A percentile compares a stretch with the other conserved stretches of the same genome.
Conservation (phyloP, 2,888 invertebrate genomes). For the Lasioglossum villosulum region DNA sequence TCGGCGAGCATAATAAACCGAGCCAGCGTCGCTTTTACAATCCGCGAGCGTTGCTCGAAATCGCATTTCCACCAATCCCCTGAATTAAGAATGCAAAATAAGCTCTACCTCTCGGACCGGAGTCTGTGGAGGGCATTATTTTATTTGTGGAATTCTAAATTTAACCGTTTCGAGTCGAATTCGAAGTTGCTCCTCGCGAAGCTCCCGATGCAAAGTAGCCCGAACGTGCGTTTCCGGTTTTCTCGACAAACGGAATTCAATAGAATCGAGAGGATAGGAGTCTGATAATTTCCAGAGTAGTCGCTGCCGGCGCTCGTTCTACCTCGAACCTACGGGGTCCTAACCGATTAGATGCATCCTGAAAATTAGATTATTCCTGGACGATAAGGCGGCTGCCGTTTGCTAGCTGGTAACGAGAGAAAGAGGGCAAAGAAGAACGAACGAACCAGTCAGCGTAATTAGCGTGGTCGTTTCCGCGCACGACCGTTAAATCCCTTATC, state of each 20-base stretch:
- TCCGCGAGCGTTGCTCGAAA: neutral
- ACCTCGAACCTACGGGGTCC: neutral
- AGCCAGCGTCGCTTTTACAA: neutral
- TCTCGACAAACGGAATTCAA: neutral
- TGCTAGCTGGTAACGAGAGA: neutral
- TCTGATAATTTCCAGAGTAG: neutral
- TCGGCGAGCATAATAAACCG: neutral
- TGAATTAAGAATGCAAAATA: slow-evolving; percentile 4
- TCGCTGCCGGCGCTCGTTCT: neutral
- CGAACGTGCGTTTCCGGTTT: neutral
- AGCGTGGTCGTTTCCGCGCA: slow-evolving; percentile 18
- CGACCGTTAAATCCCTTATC: slow-evolving; percentile 51
- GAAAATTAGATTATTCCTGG: neutral
- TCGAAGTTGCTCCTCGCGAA: neutral
- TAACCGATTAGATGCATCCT: slow-evolving; percentile 1
- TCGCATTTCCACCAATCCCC: neutral
- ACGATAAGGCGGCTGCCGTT: neutral
- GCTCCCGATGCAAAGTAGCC: neutral
- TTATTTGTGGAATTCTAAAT: slow-evolving; percentile 29
- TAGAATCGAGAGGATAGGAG: neutral
- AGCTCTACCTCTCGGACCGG: neutral
- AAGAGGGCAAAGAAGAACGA: neutral
- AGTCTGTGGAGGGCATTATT: neutral
- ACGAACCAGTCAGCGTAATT: slow-evolving; percentile 9
- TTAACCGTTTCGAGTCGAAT: slow-evolving; percentile 17